Conservation (phyloP, 1,140 invertebrate genomes). For the Lepidostoma basale region DNA sequence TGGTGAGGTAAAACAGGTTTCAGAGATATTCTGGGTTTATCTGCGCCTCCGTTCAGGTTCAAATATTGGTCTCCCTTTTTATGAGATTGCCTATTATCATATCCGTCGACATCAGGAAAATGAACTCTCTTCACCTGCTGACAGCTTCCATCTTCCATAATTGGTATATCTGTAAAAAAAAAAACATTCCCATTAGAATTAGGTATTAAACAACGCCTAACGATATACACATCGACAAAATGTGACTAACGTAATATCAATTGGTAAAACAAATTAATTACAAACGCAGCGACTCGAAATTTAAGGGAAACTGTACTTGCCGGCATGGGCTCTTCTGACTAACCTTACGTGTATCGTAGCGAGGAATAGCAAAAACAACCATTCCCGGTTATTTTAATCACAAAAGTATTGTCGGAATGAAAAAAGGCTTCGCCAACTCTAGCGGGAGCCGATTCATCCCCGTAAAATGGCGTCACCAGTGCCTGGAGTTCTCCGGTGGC, state of each 20-base stretch:
- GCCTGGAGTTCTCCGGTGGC: constrained; percentile 46
- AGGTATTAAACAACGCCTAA: neutral
- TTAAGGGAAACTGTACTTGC: neutral
- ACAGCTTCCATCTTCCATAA: constrained; percentile 41
- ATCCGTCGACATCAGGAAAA: neutral
- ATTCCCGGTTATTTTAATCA: constrained; percentile 39
- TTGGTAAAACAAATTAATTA: neutral
- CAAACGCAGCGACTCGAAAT: neutral
- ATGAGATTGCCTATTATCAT: neutral
- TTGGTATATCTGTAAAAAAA: constrained; percentile 35
- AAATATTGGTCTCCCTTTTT: constrained; percentile 7
- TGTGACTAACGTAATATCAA: neutral
- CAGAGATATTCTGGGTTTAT: constrained; percentile 1
- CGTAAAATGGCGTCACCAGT: constrained; percentile 63
- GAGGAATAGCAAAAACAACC: constrained; percentile 32
- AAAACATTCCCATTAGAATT: neutral
- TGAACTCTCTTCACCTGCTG: constrained; percentile 32
- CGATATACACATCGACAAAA: constrained; percentile 13
- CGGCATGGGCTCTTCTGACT: constrained; percentile 9
- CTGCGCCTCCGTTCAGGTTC: constrained; percentile 15
- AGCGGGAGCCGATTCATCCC: constrained; percentile 62
- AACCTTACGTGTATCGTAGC: constrained; percentile 32
- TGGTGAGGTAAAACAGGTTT: constrained; percentile 2
- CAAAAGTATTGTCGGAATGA: constrained; percentile 30
- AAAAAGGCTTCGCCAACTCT: constrained; percentile 44